A percentile compares a stretch with the other conserved stretches of the same genome.
These are phyloP conservation scores for Gavia stellata DNA, from an alignment of 2,113 vertebrate genomes.

Conservation along the genomic window DNA sequence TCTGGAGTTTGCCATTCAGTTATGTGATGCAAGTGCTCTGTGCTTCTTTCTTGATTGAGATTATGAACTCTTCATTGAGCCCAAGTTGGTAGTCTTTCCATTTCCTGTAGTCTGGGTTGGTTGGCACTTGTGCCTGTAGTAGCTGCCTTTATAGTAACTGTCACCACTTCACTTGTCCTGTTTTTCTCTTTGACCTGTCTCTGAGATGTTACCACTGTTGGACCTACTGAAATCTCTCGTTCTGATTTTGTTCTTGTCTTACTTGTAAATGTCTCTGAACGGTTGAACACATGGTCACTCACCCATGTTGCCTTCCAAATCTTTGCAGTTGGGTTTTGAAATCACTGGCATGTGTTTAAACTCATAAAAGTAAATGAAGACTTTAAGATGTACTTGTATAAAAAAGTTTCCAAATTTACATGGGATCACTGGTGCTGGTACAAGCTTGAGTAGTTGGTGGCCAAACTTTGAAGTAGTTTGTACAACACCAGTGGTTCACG, in stretches of 20 bases:
- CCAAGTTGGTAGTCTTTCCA: background rate
- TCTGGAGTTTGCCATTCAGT: background rate
- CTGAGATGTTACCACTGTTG: background rate
- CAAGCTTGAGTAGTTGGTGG: background rate
- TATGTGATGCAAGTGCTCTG: background rate
- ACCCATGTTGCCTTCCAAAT: background rate
- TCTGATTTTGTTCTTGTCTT: background rate
- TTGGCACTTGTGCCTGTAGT: background rate
- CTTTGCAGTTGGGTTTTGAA: slow-evolving; percentile 38
- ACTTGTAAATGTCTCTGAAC: background rate
- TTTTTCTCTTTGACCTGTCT: background rate
- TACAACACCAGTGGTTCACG: background rate
- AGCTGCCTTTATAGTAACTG: background rate
- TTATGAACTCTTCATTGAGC: background rate
- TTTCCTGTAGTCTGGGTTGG: background rate
- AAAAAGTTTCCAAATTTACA: background rate
- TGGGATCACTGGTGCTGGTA: background rate
- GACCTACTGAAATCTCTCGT: background rate
- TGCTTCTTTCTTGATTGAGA: background rate
- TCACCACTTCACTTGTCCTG: background rate
- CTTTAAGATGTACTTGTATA: slow-evolving; percentile 6
- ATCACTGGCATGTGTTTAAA: slow-evolving; percentile 13
- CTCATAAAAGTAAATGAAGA: slow-evolving; percentile 48
- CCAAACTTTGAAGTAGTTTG: background rate
- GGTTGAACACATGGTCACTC: background rate